Base-by-base conservation (phyloP, 2,113 vertebrate genomes). In the Burhinus oedicnemus region DNA sequence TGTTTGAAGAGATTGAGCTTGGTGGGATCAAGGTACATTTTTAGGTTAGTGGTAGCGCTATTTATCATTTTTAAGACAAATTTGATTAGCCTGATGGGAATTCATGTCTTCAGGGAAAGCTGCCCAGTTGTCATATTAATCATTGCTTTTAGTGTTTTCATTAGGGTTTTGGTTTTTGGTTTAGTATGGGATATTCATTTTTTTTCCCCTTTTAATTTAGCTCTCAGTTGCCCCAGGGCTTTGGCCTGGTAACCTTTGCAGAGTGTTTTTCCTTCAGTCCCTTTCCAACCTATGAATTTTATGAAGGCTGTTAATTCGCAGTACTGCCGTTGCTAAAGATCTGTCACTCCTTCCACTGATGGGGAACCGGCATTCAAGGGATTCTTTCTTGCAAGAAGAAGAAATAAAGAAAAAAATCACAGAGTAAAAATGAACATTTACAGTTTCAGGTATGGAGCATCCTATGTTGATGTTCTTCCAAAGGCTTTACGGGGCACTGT, bases 131-230 rank as follows among this genome's bases (percentile, higher is more conserved):
- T 89, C 94, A 84, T 85, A 96, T 97, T 92, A 94, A 97, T 97
- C 97, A 97, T 91, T 81, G 92, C 96, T 74, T 94, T 95, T 93
- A 92, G 95, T 96, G 94, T 97, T 97, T 97, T 95, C 97, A 85
- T 95, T 93, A 44, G 93, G 93, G 64, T 82, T 95, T 95, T 26
- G 96, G 95, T 6, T 93, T 97, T 95, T 80, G 82, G 87, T 89
- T 96, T 96, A 97, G 86, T 87, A 74, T 36, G 91, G 91, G 93
- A 95, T 93, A 93, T 94, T 95, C 93, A 36, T 78, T 89, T 91
- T 86, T 85, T 49, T 58, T 22, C 89, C 74, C 86, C 72, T 79
- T 80, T 94, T 91, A 87, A 94, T 96, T 95, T 90, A 93, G 62
- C 40, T 96, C 94, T 76, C 66, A 40, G 79, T 74, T 78, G 93